A percentile compares a stretch with the other conserved stretches of the same genome.
phyloP scores from a whole-genome alignment of 2,113 vertebrate species.

The Neoarius graeffei region DNA sequence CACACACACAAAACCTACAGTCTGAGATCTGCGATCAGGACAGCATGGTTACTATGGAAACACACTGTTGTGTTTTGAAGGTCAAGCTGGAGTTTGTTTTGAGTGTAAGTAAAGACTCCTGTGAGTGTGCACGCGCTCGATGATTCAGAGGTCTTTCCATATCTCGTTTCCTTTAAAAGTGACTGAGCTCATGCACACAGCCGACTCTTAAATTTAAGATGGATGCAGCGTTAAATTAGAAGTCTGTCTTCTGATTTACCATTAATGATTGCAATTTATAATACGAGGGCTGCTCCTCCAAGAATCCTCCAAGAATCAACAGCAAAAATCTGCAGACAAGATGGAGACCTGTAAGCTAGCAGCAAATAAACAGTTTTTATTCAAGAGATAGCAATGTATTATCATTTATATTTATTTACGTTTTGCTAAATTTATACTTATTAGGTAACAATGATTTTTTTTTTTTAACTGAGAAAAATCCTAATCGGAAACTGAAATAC shows the following conservation, averaged over 20 bases:
- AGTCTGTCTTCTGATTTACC: neutral
- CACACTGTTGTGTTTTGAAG: slow-evolving; percentile 38
- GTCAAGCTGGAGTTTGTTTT: slow-evolving; percentile 16
- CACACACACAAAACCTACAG: neutral
- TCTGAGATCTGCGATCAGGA: neutral
- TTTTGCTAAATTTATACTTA: neutral
- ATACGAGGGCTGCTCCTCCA: neutral
- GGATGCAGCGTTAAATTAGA: neutral
- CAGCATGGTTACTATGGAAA: slow-evolving; percentile 14
- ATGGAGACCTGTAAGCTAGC: neutral
- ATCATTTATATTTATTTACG: too few relatives aligned
- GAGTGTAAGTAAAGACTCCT: slow-evolving; percentile 9
- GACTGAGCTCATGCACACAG: slow-evolving; percentile 2
- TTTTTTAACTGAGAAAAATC: neutral
- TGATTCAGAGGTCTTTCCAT: slow-evolving; percentile 28
- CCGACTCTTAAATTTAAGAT: neutral
- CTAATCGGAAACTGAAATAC: neutral
- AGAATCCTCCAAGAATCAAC: neutral
- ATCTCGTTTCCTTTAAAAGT: slow-evolving; percentile 15
- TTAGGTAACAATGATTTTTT: too few relatives aligned
- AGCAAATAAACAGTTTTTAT: neutral
- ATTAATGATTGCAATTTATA: neutral
- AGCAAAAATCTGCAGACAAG: neutral
- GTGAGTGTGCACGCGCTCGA: neutral
- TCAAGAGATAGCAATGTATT: neutral